phyloP scores from a whole-genome alignment of 1,140 invertebrate genomes.

The Diplogasteroides magnus region DNA sequence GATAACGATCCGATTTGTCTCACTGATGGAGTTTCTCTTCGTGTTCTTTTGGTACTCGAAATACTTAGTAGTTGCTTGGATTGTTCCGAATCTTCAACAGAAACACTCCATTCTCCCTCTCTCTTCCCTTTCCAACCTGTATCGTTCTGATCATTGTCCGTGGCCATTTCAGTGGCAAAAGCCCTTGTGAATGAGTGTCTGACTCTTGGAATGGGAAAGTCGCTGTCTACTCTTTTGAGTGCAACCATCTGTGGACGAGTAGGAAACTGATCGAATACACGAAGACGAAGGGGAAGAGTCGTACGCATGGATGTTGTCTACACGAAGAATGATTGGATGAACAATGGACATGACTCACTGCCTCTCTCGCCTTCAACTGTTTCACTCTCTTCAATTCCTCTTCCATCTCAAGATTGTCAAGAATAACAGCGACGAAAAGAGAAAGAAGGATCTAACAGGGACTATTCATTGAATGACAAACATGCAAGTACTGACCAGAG shows the following conservation, averaged over 20 bases:
- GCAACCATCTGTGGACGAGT: slow-evolving; percentile 97
- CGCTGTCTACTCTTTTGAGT: slow-evolving; percentile 81
- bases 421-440: slow-evolving; percentile 92
- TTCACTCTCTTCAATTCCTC: slow-evolving; percentile 99
- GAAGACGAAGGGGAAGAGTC: slow-evolving; percentile 81
- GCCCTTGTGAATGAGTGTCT: slow-evolving; percentile 97
- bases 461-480: background rate
- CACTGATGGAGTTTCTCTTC: slow-evolving; percentile 12
- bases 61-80: slow-evolving; percentile 11
- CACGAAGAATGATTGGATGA: background rate
- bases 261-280: slow-evolving; percentile 97
- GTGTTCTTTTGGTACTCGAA: slow-evolving; percentile 6
- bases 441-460: slow-evolving; percentile 32
- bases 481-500: slow-evolving; percentile 61
- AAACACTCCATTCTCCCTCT: background rate
- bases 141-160: slow-evolving; percentile 20
- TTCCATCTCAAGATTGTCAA: slow-evolving; percentile 97
- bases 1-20: slow-evolving; percentile 23
- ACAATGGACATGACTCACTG: slow-evolving; percentile 14
- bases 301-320: slow-evolving; percentile 90
- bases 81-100: slow-evolving; percentile 12
- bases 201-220: slow-evolving; percentile 91
- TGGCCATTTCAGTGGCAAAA: slow-evolving; percentile 69
- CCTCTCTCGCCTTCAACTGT: slow-evolving; percentile 63
- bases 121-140: background rate